Evolutionary conservation across 2,888 invertebrate species (phyloP).

Genomic region (Caenorhabditis becei): DNA sequence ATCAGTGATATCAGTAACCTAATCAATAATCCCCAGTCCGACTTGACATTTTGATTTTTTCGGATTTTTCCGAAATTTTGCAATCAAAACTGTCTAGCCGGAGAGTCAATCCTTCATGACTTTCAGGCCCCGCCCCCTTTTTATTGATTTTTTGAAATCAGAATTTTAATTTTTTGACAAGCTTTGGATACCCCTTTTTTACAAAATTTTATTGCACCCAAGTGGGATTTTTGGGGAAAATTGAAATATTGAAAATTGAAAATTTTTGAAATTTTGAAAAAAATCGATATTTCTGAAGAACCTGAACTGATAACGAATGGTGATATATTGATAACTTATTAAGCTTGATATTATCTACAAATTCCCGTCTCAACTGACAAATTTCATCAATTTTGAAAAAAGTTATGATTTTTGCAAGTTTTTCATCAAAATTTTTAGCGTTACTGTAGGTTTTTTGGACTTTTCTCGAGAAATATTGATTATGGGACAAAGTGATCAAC

Average conservation of each 20-base stretch:
- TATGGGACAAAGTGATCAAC: no score
- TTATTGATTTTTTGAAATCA: neutral
- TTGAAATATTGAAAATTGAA: no score
- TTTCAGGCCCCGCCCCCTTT: conserved; percentile 24
- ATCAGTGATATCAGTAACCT: no score
- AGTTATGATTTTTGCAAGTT: no score
- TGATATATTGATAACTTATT: no score
- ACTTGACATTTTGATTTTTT: conserved; percentile 30
- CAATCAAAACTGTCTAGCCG: conserved; percentile 43
- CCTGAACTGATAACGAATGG: no score
- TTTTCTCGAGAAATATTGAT: no score
- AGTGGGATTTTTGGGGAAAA: neutral
- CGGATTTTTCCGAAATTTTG: neutral
- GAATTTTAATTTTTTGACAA: neutral
- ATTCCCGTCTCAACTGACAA: no score
- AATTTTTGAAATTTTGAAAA: neutral
- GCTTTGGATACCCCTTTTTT: neutral
- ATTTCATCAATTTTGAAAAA: no score
- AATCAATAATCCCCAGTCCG: conserved; percentile 26
- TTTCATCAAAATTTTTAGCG: no score
- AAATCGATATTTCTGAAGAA: neutral
- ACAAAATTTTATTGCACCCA: conserved; percentile 5
- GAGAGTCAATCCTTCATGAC: conserved; percentile 58
- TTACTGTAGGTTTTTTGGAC: no score
- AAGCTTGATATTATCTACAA: no score